Percentiles rank a stretch among this genome's conserved stretches.
Evolutionary conservation across 2,113 vertebrate species (phyloP).

Genomic region (Albula glossodonta): DNA sequence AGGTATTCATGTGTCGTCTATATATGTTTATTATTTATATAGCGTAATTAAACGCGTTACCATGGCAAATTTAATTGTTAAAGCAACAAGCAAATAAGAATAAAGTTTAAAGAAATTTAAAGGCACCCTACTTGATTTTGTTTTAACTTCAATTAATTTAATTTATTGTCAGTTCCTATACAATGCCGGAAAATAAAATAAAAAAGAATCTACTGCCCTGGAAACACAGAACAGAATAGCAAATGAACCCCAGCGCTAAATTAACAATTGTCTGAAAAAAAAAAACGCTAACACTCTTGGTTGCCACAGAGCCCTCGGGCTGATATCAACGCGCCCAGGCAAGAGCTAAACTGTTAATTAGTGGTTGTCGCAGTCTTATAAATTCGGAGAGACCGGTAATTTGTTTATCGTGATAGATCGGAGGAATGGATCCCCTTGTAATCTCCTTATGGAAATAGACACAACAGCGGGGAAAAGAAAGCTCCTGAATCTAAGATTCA

Average conservation of each 20-base stretch:
- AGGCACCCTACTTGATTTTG: neutral
- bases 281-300: neutral
- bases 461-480: conserved; percentile 56
- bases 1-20: too few species aligned
- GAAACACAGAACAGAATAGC: neutral
- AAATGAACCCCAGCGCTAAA: neutral
- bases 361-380: conserved; percentile 55
- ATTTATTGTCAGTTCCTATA: neutral
- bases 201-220: neutral
- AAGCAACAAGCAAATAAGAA: too few species aligned
- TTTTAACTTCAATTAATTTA: neutral
- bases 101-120: too few species aligned
- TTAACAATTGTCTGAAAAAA: neutral
- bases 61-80: too few species aligned
- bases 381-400: conserved; percentile 68
- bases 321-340: conserved; percentile 59
- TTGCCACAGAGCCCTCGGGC: conserved; percentile 16
- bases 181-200: neutral
- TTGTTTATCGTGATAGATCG: conserved; percentile 65
- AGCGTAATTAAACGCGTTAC: too few species aligned
- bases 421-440: conserved; percentile 80
- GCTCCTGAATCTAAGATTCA: conserved; percentile 51
- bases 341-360: conserved; percentile 75
- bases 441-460: conserved; percentile 76
- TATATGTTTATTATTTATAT: too few species aligned